These are phyloP conservation scores for Eugnorisma glareosa DNA, from an alignment of 2,888 invertebrate genomes.

Conservation along the genomic window DNA sequence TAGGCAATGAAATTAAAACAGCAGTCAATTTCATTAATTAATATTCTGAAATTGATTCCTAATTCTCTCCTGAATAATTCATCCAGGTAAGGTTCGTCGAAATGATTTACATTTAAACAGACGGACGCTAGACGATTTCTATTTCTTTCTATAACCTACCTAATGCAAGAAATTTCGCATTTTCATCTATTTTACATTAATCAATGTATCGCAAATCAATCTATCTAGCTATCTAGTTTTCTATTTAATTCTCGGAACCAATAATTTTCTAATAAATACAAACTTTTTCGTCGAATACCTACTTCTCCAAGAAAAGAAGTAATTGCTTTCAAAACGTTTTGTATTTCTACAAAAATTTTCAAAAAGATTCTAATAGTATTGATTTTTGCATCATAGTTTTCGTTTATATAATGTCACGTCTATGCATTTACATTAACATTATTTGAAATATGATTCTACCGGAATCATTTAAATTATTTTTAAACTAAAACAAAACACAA, in stretches of 20 bases:
- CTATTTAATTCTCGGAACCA: background rate
- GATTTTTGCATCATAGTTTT: background rate
- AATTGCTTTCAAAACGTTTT: background rate
- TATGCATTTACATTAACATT: background rate
- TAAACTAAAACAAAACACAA: background rate
- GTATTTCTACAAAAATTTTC: background rate
- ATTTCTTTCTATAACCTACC: background rate
- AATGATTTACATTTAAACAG: slow-evolving; percentile 42
- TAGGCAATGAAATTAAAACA: slow-evolving; percentile 38
- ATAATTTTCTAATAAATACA: slow-evolving; percentile 1
- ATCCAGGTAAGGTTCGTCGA: slow-evolving; percentile 32
- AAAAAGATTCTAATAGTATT: background rate
- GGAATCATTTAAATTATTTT: background rate
- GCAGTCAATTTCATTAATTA: slow-evolving; percentile 52
- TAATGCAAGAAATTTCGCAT: background rate
- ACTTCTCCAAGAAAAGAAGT: background rate
- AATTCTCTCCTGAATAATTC: slow-evolving; percentile 55
- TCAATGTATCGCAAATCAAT: background rate
- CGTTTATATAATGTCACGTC: background rate
- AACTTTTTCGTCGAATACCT: background rate
- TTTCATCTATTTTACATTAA: background rate
- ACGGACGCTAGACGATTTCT: background rate
- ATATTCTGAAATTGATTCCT: slow-evolving; percentile 57
- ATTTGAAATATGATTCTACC: background rate
- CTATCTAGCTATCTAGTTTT: background rate